Percentiles rank a stretch among this genome's conserved stretches.
These are phyloP conservation scores for Caranx melampygus DNA, from an alignment of 2,113 vertebrate species.

Conservation along the genomic window DNA sequence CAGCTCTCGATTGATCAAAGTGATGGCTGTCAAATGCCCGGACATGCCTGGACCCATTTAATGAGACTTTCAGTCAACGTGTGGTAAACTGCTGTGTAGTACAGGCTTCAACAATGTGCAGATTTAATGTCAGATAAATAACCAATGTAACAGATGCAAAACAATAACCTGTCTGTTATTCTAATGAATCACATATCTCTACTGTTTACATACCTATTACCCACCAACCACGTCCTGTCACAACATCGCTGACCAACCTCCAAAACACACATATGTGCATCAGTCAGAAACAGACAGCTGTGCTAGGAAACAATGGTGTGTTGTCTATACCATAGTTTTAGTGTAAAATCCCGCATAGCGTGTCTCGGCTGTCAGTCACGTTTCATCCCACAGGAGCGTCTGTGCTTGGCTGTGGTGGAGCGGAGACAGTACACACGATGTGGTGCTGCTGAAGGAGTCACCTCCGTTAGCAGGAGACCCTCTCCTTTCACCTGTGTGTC, in stretches of 20 bases:
- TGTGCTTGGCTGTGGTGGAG: neutral
- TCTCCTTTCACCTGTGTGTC: neutral
- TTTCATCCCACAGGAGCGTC: constrained; percentile 11
- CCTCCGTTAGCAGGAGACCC: neutral
- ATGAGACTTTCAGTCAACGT: too few species aligned
- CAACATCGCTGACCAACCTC: neutral
- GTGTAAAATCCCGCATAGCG: neutral
- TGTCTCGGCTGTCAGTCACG: constrained; percentile 15
- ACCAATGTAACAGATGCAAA: neutral
- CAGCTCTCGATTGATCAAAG: neutral
- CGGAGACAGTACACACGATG: too few species aligned
- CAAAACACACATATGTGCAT: neutral
- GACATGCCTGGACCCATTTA: too few species aligned
- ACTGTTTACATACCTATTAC: neutral
- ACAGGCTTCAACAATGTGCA: too few species aligned
- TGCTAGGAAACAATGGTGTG: neutral
- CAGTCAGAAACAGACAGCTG: neutral
- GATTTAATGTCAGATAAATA: too few species aligned
- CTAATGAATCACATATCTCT: neutral
- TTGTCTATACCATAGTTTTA: neutral
- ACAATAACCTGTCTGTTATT: neutral
- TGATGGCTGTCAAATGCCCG: neutral
- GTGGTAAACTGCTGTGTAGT: too few species aligned
- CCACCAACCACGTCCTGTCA: neutral
- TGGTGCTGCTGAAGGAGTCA: too few species aligned